Base-by-base conservation (phyloP, 2,113 vertebrate genomes). In the Gasterosteus aculeatus region DNA sequence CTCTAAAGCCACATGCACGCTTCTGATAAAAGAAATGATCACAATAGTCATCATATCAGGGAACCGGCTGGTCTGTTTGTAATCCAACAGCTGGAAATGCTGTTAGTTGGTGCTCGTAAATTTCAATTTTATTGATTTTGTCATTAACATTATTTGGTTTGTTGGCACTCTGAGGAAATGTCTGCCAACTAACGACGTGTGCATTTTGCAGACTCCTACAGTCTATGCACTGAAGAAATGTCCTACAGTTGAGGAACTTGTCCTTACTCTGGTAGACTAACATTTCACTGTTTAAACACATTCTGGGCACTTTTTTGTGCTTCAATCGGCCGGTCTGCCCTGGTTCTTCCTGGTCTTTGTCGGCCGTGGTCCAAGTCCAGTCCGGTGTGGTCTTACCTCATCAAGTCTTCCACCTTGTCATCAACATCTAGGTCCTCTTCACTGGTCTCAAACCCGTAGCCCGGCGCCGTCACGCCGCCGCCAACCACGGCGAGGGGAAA, bases 401-500 rank as follows among this genome's bases (percentile, higher is more conserved):
- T 99, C 74, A 99, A 89, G 80, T 99, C 97, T 81, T 99, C 98
- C 86, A 99, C 98, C 87, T 97, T 98, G 84, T 99, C 98, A 18
- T 99, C 98, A 14, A 99, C 94, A 75, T 99, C 98, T 66, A 96
- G 80, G 78, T 99, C 97, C 69, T 99, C 97, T 88, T 99, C 98
- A 0, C 93, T 94, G 66, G 95, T 93, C 87, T 99, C 98, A 56
- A 96, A 99, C 82, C 94, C 96, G 77, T 96, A 99, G 3, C 94
- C 94, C 42, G 96, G 93, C 29, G 94, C 93, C 10, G 94, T 91
- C 85, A 95, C 92, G 74, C 60, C 39, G 29, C 84, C 88, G 0
- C 79, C 64, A 10, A 89, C 84, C 18, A 91, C 84, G 73, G 92
- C 96, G 0, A 95, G 94, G 0, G 97, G 94, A 86, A 97, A 98